These are phyloP conservation scores for Phalacrocorax pelagicus DNA, from an alignment of 2,113 vertebrate genomes.

Conservation along the genomic window DNA sequence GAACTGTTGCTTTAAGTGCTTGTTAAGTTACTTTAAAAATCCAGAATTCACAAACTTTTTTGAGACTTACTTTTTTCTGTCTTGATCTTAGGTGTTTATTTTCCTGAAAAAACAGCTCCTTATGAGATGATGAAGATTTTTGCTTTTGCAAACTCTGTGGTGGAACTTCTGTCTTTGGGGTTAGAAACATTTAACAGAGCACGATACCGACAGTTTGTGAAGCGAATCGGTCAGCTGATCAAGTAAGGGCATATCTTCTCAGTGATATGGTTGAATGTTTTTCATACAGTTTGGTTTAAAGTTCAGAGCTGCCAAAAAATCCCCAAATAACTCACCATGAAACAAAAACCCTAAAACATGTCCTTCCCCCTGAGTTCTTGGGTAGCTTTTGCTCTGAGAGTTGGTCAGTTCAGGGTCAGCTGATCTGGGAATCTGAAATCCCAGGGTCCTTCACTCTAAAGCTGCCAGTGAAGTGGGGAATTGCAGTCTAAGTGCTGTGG, in stretches of 20 bases:
- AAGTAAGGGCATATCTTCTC: constrained; percentile 72
- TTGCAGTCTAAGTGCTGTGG: neutral
- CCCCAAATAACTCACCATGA: accelerated
- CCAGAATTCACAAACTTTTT: neutral
- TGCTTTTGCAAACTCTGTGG: constrained; percentile 90
- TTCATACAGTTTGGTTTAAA: neutral
- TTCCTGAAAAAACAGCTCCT: constrained; percentile 86
- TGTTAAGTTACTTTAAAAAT: neutral
- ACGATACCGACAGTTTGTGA: constrained; percentile 93
- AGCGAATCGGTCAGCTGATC: constrained; percentile 93
- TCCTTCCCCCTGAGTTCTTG: neutral
- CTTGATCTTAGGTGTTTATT: constrained; percentile 79
- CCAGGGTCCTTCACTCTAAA: neutral
- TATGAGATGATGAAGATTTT: constrained; percentile 98
- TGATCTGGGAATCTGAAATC: neutral
- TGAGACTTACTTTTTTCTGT: neutral
- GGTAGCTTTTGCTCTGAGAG: neutral
- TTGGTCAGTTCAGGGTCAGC: neutral
- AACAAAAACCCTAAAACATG: neutral
- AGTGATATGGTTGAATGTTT: neutral
- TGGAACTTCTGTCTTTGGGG: constrained; percentile 88
- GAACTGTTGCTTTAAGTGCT: neutral
- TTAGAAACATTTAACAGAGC: constrained; percentile 94
- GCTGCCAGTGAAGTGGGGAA: neutral
- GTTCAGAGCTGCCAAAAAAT: neutral